phyloP scores from a whole-genome alignment of 2,888 invertebrate species.

The Kryphioiulus occultus region DNA sequence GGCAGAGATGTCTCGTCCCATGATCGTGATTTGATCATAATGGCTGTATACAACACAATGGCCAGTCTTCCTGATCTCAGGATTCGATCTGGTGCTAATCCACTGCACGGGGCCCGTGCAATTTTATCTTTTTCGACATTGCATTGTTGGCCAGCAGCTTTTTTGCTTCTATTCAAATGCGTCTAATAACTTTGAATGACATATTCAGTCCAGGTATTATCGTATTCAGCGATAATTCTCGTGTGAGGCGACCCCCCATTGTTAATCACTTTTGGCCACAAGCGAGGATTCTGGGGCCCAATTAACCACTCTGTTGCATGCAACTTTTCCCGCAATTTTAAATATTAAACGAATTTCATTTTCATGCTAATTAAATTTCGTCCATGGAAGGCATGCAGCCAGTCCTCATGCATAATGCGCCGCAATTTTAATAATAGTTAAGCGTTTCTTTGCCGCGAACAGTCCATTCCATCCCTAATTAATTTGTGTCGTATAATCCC shows the following conservation, averaged over 20 bases:
- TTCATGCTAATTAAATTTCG: conserved; percentile 39
- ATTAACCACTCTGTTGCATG: conserved; percentile 27
- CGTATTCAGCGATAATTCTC: background rate
- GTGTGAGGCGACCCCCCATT: background rate
- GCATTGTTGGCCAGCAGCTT: background rate
- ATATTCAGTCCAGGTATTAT: conserved; percentile 27
- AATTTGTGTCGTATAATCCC: conserved; percentile 28
- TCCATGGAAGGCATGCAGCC: conserved; percentile 1
- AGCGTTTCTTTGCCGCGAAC: conserved; percentile 29
- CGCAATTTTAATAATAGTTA: conserved; percentile 15
- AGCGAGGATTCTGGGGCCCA: background rate
- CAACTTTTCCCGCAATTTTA: background rate
- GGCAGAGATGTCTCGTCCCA: background rate
- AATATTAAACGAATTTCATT: conserved; percentile 40
- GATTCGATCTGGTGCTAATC: background rate
- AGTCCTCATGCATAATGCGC: conserved; percentile 17
- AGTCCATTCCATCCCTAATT: conserved; percentile 18
- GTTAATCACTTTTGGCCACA: conserved; percentile 3
- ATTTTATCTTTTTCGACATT: conserved; percentile 1
- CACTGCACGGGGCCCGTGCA: background rate
- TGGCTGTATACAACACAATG: background rate
- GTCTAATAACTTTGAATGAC: background rate
- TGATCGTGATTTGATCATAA: conserved; percentile 3
- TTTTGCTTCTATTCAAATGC: background rate
- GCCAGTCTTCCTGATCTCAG: background rate